Conservation (phyloP, 2,113 vertebrate species). For the Natator depressus region DNA sequence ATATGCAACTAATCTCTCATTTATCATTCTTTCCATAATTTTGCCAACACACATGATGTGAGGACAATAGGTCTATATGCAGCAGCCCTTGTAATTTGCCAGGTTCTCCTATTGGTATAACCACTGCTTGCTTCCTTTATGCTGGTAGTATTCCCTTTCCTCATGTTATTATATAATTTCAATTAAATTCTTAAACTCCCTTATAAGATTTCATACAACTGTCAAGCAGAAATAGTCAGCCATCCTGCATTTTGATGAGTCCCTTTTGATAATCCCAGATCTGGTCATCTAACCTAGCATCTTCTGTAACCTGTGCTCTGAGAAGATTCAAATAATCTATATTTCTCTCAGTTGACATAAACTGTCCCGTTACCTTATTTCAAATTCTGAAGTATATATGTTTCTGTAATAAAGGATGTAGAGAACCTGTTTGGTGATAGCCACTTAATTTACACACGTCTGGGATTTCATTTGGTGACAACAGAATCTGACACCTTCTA, state of each 20-base stretch:
- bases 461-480: constrained; percentile 82
- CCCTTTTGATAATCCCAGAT: constrained; percentile 93
- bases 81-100: neutral
- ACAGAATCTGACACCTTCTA: constrained; percentile 87
- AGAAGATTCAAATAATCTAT: constrained; percentile 91
- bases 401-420: constrained; percentile 91
- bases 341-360: constrained; percentile 90
- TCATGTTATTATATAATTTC: neutral
- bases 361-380: constrained; percentile 84
- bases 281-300: constrained; percentile 86
- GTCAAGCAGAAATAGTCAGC: constrained; percentile 91
- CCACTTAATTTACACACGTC: constrained; percentile 83
- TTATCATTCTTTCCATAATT: neutral
- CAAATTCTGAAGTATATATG: constrained; percentile 86
- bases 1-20: neutral
- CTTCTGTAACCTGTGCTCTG: constrained; percentile 88
- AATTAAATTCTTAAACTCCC: constrained; percentile 67
- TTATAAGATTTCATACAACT: constrained; percentile 85
- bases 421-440: constrained; percentile 87
- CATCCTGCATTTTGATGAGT: constrained; percentile 87
- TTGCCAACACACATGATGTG: neutral
- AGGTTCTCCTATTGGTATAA: neutral
- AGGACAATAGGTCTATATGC: neutral
- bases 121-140: neutral
- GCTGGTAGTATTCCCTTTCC: neutral